phyloP scores from a whole-genome alignment of 2,888 invertebrate genomes.

The Microctonus brassicae region DNA sequence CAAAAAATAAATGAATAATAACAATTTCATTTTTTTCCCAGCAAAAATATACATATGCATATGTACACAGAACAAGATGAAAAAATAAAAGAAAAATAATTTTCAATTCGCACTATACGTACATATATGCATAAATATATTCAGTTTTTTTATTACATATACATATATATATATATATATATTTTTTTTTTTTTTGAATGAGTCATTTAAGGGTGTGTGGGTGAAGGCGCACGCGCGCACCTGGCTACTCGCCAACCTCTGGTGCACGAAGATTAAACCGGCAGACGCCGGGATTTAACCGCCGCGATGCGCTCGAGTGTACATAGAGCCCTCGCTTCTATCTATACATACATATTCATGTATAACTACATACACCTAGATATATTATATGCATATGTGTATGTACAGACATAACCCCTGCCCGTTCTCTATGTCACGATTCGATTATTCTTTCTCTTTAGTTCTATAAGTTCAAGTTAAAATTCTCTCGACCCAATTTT shows the following conservation, averaged over 20 bases:
- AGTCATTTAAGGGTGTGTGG: constrained; percentile 9
- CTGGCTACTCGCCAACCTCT: constrained; percentile 47
- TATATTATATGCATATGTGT: no score
- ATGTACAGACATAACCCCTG: background rate
- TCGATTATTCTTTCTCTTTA: background rate
- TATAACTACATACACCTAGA: background rate
- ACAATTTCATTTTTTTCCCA: no score
- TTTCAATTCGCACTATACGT: constrained; percentile 42
- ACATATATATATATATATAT: no score
- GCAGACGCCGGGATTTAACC: constrained; percentile 51
- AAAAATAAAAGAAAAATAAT: no score
- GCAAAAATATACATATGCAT: background rate
- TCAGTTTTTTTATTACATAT: constrained; percentile 7
- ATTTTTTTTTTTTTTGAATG: constrained; percentile 13
- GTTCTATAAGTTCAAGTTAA: background rate
- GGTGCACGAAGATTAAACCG: constrained; percentile 51
- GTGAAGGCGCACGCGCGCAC: constrained; percentile 29
- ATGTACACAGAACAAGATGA: constrained; percentile 33
- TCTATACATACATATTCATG: background rate
- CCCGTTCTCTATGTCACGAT: background rate
- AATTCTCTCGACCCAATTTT: background rate
- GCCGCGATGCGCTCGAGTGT: constrained; percentile 39
- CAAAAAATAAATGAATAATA: no score
- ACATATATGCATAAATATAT: background rate
- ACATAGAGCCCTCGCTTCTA: background rate